Percentiles rank a stretch among this genome's conserved stretches.
phyloP scores from a whole-genome alignment of 2,797 vertebrate genomes.

The Toxotes lorentzi region DNA sequence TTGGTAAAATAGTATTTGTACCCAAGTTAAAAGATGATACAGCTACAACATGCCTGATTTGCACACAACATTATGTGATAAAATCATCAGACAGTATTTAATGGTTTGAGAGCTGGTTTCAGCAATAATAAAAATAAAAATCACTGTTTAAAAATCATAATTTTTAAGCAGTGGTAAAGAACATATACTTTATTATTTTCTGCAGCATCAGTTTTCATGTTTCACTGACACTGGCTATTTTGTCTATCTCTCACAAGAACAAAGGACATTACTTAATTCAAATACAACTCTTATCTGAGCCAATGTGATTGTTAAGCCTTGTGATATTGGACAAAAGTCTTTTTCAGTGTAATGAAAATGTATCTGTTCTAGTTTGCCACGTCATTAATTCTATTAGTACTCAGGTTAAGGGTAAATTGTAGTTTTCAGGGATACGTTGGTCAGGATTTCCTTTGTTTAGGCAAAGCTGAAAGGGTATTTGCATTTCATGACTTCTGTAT shows the following conservation, averaged over 20 bases:
- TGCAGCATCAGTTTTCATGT: neutral
- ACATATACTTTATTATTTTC: neutral
- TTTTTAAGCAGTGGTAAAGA: neutral
- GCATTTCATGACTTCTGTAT: neutral
- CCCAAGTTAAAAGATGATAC: neutral
- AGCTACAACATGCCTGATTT: neutral
- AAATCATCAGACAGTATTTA: neutral
- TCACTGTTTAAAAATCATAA: too few relatives aligned
- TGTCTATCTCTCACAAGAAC: neutral
- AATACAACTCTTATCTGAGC: neutral
- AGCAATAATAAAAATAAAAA: too few relatives aligned
- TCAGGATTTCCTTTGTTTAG: neutral
- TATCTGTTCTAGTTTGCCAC: neutral
- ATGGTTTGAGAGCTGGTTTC: neutral
- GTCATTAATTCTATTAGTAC: neutral
- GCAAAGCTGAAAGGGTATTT: neutral
- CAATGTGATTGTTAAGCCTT: neutral
- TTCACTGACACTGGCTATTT: neutral
- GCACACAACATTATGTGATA: neutral
- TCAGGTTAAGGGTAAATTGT: neutral
- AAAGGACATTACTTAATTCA: neutral
- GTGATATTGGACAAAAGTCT: neutral
- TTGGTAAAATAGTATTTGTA: neutral
- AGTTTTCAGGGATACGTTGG: conserved; percentile 4
- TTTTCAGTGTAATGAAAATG: neutral